phyloP scores from a whole-genome alignment of 2,113 vertebrate species.

The Vulpes ferrilata region DNA sequence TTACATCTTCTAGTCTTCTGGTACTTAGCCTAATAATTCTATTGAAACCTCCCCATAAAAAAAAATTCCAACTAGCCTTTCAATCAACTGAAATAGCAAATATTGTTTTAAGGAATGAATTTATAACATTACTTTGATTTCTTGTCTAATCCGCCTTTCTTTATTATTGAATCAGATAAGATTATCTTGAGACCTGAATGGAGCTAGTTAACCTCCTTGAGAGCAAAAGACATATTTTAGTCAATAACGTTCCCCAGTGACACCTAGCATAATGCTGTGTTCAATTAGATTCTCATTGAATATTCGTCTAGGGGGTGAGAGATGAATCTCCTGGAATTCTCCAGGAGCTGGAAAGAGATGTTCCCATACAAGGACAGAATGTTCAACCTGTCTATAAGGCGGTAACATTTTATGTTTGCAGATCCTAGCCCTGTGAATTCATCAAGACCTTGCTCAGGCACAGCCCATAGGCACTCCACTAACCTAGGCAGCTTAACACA shows the following conservation, averaged over 20 bases:
- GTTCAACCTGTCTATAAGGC: not conserved
- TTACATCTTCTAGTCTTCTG: not conserved
- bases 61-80: not conserved
- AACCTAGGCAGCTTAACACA: not conserved
- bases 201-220: not conserved
- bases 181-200: not conserved
- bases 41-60: not conserved
- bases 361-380: not conserved
- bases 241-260: not conserved
- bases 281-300: not conserved
- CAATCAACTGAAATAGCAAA: not conserved
- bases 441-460: not conserved
- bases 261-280: not conserved
- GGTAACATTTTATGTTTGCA: not conserved
- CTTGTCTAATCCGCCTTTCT: not conserved
- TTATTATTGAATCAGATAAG: not conserved
- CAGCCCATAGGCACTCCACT: rapidly evolving
- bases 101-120: not conserved
- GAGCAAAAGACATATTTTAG: not conserved
- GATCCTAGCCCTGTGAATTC: not conserved
- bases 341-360: not conserved
- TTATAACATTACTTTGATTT: not conserved
- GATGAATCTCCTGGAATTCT: not conserved
- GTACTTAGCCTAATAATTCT: not conserved
- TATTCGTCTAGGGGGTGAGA: not conserved